phyloP scores from a whole-genome alignment of 1,140 invertebrate genomes.

The Xylocopa sonorina region DNA sequence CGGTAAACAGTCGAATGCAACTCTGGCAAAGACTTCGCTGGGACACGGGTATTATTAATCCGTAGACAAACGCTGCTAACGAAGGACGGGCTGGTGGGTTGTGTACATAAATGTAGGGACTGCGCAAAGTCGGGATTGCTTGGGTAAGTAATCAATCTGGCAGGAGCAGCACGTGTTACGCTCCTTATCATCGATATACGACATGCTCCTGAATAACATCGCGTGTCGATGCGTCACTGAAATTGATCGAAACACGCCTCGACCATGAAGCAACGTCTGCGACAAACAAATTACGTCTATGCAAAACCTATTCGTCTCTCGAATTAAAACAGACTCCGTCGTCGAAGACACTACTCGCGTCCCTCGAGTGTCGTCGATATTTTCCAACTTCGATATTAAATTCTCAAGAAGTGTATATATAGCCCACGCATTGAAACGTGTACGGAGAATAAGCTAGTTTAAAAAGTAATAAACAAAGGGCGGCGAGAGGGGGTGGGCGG shows the following conservation, averaged over 20 bases:
- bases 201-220: too few relatives aligned
- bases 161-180: slow-evolving; percentile 13
- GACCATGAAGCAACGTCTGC: too few relatives aligned
- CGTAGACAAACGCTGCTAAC: slow-evolving; percentile 51
- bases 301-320: too few relatives aligned
- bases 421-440: neutral
- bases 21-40: slow-evolving; percentile 14
- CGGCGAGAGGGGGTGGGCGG: too few relatives aligned
- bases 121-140: slow-evolving; percentile 32
- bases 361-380: neutral
- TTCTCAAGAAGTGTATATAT: neutral
- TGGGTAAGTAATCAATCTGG: slow-evolving; percentile 37
- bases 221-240: too few relatives aligned
- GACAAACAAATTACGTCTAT: too few relatives aligned
- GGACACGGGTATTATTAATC: slow-evolving; percentile 48
- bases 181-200: neutral
- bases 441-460: neutral
- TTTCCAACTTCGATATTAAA: slow-evolving; percentile 15
- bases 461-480: neutral
- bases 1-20: slow-evolving; percentile 48
- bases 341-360: too few relatives aligned
- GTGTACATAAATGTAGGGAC: slow-evolving; percentile 39
- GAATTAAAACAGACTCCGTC: too few relatives aligned
- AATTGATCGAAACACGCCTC: too few relatives aligned
- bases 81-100: slow-evolving; percentile 40